Percentiles rank a stretch among this genome's conserved stretches.
phyloP scores from a whole-genome alignment of 2,888 invertebrate species.

The Apoda limacodes region DNA sequence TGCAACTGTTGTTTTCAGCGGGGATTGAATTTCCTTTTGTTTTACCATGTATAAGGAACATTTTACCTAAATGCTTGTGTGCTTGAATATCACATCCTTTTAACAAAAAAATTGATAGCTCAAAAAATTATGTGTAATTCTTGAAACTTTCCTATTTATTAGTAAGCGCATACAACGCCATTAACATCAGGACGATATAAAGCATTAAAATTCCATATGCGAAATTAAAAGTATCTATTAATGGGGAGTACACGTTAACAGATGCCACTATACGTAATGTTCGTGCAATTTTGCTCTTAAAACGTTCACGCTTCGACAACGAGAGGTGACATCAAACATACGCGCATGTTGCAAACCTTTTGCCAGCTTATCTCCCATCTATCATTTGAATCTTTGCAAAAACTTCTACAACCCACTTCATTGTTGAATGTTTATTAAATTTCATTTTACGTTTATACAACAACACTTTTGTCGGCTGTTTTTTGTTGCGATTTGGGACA shows the following conservation, averaged over 20 bases:
- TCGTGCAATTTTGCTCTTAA: constrained; percentile 62
- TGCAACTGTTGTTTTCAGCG: too few relatives aligned
- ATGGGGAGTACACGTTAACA: constrained; percentile 53
- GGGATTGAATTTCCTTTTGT: too few relatives aligned
- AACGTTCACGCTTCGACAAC: constrained; percentile 60
- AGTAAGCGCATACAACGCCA: too few relatives aligned
- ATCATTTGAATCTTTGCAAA: constrained; percentile 56
- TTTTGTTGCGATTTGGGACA: constrained; percentile 65
- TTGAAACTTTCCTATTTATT: too few relatives aligned
- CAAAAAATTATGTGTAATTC: too few relatives aligned
- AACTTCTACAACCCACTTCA: constrained; percentile 52
- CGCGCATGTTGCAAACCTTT: constrained; percentile 59
- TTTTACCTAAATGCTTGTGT: too few relatives aligned
- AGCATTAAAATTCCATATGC: constrained; percentile 56
- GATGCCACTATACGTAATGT: constrained; percentile 60
- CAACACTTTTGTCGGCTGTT: constrained; percentile 66
- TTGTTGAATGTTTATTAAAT: constrained; percentile 68
- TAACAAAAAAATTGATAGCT: too few relatives aligned
- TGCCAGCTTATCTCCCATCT: constrained; percentile 66
- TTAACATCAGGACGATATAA: too few relatives aligned
- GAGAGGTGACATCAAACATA: constrained; percentile 68
- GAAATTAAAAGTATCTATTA: constrained; percentile 65
- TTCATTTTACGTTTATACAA: constrained; percentile 68
- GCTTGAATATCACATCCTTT: too few relatives aligned
- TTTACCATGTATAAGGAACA: too few relatives aligned